Evolutionary conservation across 2,113 vertebrate genomes (phyloP).

Genomic region (Pseudorhombus dupliciocellatus): DNA sequence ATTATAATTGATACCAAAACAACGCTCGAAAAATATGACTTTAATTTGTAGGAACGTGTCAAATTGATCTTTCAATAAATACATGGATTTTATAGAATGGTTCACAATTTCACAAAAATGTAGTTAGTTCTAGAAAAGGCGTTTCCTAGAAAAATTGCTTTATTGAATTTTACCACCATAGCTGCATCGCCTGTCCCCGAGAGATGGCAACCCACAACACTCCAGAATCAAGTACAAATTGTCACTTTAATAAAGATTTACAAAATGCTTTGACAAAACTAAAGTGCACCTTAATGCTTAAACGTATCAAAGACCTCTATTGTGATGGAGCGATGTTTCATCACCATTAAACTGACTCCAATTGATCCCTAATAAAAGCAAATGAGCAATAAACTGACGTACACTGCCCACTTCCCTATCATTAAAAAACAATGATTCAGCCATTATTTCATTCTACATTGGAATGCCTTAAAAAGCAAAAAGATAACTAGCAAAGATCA

Average conservation of each 20-base stretch:
- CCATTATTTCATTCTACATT: neutral
- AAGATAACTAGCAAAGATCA: slow-evolving; percentile 1
- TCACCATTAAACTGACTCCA: no score
- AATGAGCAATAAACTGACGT: slow-evolving; percentile 36
- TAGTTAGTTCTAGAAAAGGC: no score
- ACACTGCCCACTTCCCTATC: neutral
- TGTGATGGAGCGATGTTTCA: slow-evolving; percentile 9
- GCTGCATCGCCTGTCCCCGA: neutral
- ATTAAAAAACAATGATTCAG: neutral
- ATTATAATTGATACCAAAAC: neutral
- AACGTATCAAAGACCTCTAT: slow-evolving; percentile 31
- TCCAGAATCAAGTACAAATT: neutral
- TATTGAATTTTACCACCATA: neutral
- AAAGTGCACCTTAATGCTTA: slow-evolving; percentile 60
- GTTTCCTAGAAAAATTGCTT: neutral
- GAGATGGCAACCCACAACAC: slow-evolving; percentile 2
- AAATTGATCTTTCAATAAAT: neutral
- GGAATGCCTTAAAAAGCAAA: slow-evolving; percentile 21
- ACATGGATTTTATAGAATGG: neutral
- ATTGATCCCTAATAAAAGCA: no score
- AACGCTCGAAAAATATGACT: neutral
- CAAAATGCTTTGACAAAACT: slow-evolving; percentile 10
- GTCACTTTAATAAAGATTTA: slow-evolving; percentile 5
- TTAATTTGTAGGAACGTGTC: no score
- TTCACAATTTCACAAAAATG: neutral